Conservation (phyloP, 2,113 vertebrate species). For the Mystacornis crossleyi region DNA sequence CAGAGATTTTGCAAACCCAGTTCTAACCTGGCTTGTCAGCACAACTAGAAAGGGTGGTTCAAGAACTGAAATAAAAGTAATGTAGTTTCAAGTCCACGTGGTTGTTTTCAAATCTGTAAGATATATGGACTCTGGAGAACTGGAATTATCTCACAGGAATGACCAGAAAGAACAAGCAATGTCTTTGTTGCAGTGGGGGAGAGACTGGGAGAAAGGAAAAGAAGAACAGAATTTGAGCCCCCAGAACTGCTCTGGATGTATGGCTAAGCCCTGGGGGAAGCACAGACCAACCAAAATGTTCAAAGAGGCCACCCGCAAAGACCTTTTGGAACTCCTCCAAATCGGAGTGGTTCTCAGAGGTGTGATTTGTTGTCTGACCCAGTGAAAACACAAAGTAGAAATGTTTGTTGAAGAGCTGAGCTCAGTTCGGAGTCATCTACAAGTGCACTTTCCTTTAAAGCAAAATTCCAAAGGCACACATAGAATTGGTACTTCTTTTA, state of each 20-base stretch:
- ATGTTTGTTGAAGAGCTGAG: background rate
- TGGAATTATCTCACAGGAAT: background rate
- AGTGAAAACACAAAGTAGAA: background rate
- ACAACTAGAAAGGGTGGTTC: background rate
- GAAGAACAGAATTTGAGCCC: background rate
- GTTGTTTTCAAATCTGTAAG: background rate
- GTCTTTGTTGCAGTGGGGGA: rapidly evolving
- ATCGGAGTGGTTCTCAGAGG: background rate
- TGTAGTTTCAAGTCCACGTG: rapidly evolving
- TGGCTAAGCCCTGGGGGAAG: background rate
- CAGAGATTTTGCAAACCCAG: background rate
- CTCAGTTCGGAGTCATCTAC: background rate
- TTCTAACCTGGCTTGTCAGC: background rate
- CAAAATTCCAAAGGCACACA: background rate
- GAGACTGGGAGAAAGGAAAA: background rate
- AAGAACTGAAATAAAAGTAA: background rate
- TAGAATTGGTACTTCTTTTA: background rate
- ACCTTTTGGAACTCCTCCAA: background rate
- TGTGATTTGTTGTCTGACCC: background rate
- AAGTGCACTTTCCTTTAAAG: background rate
- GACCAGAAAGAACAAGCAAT: background rate
- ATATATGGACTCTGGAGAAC: background rate
- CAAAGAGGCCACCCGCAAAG: background rate
- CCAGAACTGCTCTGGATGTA: constrained; percentile 48
- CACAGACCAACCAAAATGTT: background rate